Base-by-base conservation (phyloP, 2,888 invertebrate species). In the Diloba caeruleocephala region DNA sequence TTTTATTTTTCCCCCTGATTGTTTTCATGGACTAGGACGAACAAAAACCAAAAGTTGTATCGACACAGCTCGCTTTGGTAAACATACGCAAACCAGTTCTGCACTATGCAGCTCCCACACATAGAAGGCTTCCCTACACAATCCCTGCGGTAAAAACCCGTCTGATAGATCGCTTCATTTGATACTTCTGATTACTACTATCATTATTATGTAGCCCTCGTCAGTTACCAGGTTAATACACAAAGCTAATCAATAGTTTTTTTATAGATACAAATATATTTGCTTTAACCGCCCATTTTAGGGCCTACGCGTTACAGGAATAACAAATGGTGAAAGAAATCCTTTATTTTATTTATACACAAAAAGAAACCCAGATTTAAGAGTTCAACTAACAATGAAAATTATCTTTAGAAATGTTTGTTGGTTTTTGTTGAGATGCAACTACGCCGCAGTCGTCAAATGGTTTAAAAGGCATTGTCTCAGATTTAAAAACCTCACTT, bases 131-230 rank as follows among this genome's bases (percentile, higher is more conserved):
- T 92, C 92, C 77, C 84, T 83, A 52, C 67, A 70, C 78, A 60
- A 78, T 80, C 75, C 81, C 84, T 92, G 88, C 79, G 88, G 87
- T 88, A 84, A 84, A 82, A 78, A 84, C 82, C 80, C 78, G 80
- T 70, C 76, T 77, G 85, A 86, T 88, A 87, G 85, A 88, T 89
- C 86, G 89, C 87, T 87, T 89, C 85, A 91, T 88, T 80, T 78
- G 90, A 92, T 90, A 90, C 85, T 79, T 79, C 62, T 64, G 75
- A 79, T 78, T 72, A 78, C 80, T 81, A 79, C 78, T 78, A 74
- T 72, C 64, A 57, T 78, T 79, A 74, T 77, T 78, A 80, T 81
- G 76, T 71, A 70, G 71, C 69, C 78, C 78, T 78, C 70, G 79
- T 82, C 70, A 73, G 71, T 81, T 65, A 70, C 74, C 71, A 55